A percentile compares a stretch with the other conserved stretches of the same genome.
These are phyloP conservation scores for Lepidochrysops patricia DNA, from an alignment of 2,888 invertebrate genomes.

Conservation along the genomic window DNA sequence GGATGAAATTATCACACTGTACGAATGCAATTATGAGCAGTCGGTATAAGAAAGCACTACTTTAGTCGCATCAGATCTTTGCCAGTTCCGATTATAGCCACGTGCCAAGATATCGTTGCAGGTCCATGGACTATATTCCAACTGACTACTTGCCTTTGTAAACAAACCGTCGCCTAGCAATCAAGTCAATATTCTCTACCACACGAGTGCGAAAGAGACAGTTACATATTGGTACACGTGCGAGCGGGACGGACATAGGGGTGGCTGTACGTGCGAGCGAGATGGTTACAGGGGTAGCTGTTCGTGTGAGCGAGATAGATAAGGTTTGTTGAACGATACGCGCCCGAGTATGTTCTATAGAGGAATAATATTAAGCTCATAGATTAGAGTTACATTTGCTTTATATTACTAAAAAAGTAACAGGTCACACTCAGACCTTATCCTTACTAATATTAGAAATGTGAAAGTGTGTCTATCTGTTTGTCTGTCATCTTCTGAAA, in stretches of 20 bases:
- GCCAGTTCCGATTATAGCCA: too few species aligned
- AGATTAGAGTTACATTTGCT: not conserved
- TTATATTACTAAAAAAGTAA: not conserved
- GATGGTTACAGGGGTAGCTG: not conserved
- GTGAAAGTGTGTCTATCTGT: too few species aligned
- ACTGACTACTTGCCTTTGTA: not conserved
- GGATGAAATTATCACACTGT: too few species aligned
- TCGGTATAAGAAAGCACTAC: too few species aligned
- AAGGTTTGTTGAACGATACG: constrained; percentile 51
- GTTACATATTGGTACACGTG: not conserved
- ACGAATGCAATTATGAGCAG: too few species aligned
- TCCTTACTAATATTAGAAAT: too few species aligned
- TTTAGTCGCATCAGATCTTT: too few species aligned
- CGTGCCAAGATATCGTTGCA: too few species aligned
- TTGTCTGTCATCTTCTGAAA: too few species aligned
- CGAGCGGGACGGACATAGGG: constrained; percentile 4
- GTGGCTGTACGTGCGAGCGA: constrained; percentile 9
- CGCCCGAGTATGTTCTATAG: constrained; percentile 35
- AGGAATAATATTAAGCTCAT: constrained; percentile 16
- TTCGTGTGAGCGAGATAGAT: not conserved
- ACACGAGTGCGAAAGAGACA: constrained; percentile 16
- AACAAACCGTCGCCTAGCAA: not conserved
- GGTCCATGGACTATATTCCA: too few species aligned
- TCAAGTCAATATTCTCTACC: not conserved
- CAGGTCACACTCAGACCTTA: too few species aligned